These are phyloP conservation scores for Discoglossus pictus DNA, from an alignment of 2,797 vertebrate species.

Conservation along the genomic window DNA sequence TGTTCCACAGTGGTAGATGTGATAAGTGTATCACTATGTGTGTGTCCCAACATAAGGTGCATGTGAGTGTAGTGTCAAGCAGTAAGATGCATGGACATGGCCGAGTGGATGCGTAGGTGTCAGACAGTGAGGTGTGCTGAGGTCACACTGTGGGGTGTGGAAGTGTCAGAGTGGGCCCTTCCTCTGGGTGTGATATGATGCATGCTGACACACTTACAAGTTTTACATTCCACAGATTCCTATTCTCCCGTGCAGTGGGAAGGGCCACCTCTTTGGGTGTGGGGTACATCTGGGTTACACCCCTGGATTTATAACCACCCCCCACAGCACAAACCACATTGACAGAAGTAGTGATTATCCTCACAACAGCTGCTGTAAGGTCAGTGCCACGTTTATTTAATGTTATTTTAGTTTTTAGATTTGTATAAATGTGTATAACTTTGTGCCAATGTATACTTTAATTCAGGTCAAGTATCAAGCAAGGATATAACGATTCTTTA, in stretches of 20 bases:
- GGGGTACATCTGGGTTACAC: constrained; percentile 18
- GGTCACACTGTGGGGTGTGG: constrained; percentile 10
- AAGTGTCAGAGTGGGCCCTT: constrained; percentile 3
- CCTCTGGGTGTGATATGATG: constrained; percentile 32
- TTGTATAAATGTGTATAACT: not conserved
- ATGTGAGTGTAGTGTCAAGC: too few species aligned
- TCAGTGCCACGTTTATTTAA: constrained; percentile 31
- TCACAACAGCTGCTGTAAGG: constrained; percentile 24
- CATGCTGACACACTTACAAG: constrained; percentile 30
- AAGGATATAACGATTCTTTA: too few species aligned
- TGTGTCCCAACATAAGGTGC: too few species aligned
- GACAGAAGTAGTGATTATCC: constrained; percentile 33
- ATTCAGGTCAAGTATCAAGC: too few species aligned
- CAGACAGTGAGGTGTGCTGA: constrained; percentile 1
- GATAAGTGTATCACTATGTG: too few species aligned
- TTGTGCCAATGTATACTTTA: not conserved
- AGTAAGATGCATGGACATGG: too few species aligned
- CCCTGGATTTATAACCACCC: constrained; percentile 41
- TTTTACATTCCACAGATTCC: constrained; percentile 40
- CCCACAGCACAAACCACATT: constrained; percentile 16
- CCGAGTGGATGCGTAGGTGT: too few species aligned
- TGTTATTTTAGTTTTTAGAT: not conserved
- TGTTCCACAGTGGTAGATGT: too few species aligned
- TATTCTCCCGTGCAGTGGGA: constrained; percentile 9
- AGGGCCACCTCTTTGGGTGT: constrained; percentile 32